Evolutionary conservation across 1,140 invertebrate species (phyloP).

Genomic region (Himalopsyche phryganea): DNA sequence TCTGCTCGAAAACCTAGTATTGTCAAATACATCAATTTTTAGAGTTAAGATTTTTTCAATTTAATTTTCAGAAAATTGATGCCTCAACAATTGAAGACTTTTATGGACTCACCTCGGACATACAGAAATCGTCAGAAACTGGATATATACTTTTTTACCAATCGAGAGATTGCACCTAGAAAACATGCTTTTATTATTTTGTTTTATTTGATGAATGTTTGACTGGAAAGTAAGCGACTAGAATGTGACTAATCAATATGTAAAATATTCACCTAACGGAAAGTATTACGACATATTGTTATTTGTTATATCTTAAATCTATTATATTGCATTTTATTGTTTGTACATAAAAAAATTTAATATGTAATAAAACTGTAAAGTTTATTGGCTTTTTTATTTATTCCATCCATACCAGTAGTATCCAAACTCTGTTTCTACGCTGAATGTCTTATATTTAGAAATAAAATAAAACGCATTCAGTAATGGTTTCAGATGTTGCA

Average conservation of each 20-base stretch:
- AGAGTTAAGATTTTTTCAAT: too few species aligned
- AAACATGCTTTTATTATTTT: neutral
- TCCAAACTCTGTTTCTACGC: too few species aligned
- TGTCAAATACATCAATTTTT: too few species aligned
- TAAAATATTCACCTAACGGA: constrained; percentile 19
- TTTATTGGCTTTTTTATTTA: neutral
- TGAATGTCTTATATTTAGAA: too few species aligned
- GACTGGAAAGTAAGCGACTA: neutral
- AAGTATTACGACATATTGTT: constrained; percentile 29
- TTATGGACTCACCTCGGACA: constrained; percentile 96
- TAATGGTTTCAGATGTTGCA: neutral
- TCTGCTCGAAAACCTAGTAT: too few species aligned
- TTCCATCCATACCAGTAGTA: neutral
- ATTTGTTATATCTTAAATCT: constrained; percentile 31
- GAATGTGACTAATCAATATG: constrained; percentile 30
- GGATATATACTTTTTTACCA: constrained; percentile 99
- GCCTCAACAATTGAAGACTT: constrained; percentile 98
- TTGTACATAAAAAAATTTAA: constrained; percentile 35
- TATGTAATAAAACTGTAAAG: constrained; percentile 32
- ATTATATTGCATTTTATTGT: constrained; percentile 32
- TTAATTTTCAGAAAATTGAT: constrained; percentile 89
- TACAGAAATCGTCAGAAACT: constrained; percentile 98
- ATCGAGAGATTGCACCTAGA: constrained; percentile 70
- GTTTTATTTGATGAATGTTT: constrained; percentile 2
- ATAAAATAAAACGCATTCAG: too few species aligned